A percentile compares a stretch with the other conserved stretches of the same genome.
Conservation (phyloP, 2,888 invertebrate genomes). For the Stramonita haemastoma region DNA sequence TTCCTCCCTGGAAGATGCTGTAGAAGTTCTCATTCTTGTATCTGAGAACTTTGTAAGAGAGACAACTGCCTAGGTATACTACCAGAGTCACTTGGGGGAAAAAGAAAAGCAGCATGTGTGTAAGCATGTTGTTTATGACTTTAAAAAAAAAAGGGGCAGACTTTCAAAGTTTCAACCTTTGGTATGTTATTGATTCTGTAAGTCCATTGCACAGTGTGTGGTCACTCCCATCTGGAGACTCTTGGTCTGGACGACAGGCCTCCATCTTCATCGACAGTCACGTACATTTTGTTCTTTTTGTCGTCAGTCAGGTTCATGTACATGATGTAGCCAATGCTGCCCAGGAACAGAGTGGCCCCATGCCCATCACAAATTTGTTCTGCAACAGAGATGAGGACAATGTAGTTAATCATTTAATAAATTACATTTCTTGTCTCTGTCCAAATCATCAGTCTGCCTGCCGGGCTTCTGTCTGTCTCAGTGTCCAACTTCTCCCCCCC, state of each 20-base stretch:
- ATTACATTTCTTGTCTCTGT: too few relatives aligned
- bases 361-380: constrained; percentile 91
- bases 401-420: too few relatives aligned
- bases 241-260: constrained; percentile 66
- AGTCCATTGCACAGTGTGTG: neutral
- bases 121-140: neutral
- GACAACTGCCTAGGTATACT: too few relatives aligned
- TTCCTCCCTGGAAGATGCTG: too few relatives aligned
- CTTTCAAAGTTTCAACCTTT: neutral
- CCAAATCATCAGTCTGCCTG: too few relatives aligned
- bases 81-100: too few relatives aligned
- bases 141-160: neutral
- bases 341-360: constrained; percentile 87
- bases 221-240: constrained; percentile 76
- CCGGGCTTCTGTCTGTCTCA: too few relatives aligned
- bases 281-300: constrained; percentile 85
- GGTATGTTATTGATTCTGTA: neutral
- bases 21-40: too few relatives aligned
- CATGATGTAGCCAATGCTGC: constrained; percentile 88
- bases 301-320: constrained; percentile 91
- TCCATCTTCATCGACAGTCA: constrained; percentile 88
- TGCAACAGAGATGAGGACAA: constrained; percentile 74
- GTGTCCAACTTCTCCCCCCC: too few relatives aligned
- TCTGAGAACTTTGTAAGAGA: too few relatives aligned
- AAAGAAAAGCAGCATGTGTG: neutral